Evolutionary conservation across 2,113 vertebrate genomes (phyloP).

Genomic region (Dendropsophus ebraccatus): DNA sequence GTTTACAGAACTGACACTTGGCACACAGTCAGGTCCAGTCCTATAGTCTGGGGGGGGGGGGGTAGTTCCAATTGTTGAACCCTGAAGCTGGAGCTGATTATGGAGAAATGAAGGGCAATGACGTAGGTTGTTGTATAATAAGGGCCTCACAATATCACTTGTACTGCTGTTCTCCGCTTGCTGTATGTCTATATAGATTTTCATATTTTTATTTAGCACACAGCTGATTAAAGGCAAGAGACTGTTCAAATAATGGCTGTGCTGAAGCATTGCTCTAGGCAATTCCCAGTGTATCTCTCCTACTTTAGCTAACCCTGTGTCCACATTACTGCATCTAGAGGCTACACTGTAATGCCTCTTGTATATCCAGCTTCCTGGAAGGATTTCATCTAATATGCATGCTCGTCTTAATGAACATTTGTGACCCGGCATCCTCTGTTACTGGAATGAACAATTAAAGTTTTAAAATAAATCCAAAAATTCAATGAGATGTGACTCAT

Average conservation of each 20-base stretch:
- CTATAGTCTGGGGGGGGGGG: too few relatives aligned
- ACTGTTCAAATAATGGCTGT: not conserved
- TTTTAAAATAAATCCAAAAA: constrained; percentile 53
- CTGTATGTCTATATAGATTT: not conserved
- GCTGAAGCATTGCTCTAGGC: constrained; percentile 7
- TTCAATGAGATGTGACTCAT: constrained; percentile 35
- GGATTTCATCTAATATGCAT: constrained; percentile 44
- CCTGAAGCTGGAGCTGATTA: not conserved
- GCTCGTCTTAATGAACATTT: constrained; percentile 45
- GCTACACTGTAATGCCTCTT: not conserved
- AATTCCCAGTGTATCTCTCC: not conserved
- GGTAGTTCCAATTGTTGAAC: not conserved
- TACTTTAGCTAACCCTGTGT: constrained; percentile 22
- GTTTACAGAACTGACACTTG: too few relatives aligned
- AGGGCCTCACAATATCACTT: not conserved
- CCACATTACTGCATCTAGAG: not conserved
- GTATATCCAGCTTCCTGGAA: constrained; percentile 52
- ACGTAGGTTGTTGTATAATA: not conserved
- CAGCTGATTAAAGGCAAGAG: not conserved
- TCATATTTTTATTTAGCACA: not conserved
- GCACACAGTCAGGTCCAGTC: not conserved
- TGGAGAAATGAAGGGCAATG: not conserved
- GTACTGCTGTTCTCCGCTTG: not conserved
- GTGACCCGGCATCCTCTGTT: constrained; percentile 55
- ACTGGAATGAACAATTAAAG: constrained; percentile 51